Base-by-base conservation (phyloP, 2,888 invertebrate genomes). In the Monoplex corrugatus region DNA sequence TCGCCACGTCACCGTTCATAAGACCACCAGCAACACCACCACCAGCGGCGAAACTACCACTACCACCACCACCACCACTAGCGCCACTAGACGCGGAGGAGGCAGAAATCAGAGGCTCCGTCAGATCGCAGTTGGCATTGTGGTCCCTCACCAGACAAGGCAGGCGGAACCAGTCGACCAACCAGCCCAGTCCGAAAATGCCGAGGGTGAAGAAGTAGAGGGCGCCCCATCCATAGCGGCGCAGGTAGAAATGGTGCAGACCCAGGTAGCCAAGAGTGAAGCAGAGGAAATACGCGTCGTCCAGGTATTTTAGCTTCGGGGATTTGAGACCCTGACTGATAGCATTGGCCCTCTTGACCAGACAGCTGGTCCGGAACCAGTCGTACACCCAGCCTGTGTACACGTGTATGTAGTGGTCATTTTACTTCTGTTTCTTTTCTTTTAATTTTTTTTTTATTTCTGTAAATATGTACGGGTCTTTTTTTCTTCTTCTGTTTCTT, bases 231-330 rank as follows among this genome's bases (percentile, higher is more conserved):
- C 90, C 43, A 38, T 91, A 92, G 89, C 99, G 97, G 88, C 97
- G 97, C 91, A 99, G 96, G 96, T 99, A 99, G 94, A 99, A 97
- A 95, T 99, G 98, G 96, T 99, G 99, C 8, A 98, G 96, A 0
- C 99, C 99, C 92, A 98, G 97, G 93, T 98, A 96, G 10, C 99
- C 99, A n/a, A 98, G 98, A 92, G 98, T 97, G 0, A 98, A 94
- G 99, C 99, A 99, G 75, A 98, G 96, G 0, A 98, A 90, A 95
- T 99, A 99, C 0, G 99, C 97, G 32, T 94, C 92, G 32, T 92
- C 89, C n/a, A 93, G 80, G 80, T 92, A 91, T 45, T 91, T 92
- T n/a, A 85, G 86, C n/a, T 87, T 86, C 0, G 44, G 84, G 57
- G 87, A 63, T 44, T 43, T n/a, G 87, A 86, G 44, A 63, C 90